phyloP scores from a whole-genome alignment of 1,140 invertebrate genomes.

The Tetragnatha versicolor region DNA sequence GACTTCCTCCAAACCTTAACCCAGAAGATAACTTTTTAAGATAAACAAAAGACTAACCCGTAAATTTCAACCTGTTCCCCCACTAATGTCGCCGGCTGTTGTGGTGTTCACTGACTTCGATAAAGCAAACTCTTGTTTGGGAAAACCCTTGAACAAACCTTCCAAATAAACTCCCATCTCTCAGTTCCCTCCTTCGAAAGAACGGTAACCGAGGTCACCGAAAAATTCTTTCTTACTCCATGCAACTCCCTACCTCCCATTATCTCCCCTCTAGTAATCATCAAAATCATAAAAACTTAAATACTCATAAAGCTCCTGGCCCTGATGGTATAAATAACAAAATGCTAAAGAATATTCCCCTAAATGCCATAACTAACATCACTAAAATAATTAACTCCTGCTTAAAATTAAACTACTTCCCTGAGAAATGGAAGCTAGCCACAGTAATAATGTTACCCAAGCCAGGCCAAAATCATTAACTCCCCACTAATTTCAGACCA shows the following conservation, averaged over 20 bases:
- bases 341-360: background rate
- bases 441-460: background rate
- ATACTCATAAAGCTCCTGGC: background rate
- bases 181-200: background rate
- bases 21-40: background rate
- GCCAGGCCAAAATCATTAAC: background rate
- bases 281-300: background rate
- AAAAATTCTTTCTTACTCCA: background rate
- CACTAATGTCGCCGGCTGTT: background rate
- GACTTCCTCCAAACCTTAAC: background rate
- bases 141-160: background rate
- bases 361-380: background rate
- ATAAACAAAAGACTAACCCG: background rate
- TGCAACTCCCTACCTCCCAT: background rate
- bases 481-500: background rate
- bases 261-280: background rate
- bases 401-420: background rate
- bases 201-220: background rate
- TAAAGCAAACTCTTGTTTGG: background rate
- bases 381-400: background rate
- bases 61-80: background rate
- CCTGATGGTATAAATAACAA: background rate
- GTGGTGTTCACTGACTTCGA: background rate
- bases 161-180: background rate
- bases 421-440: background rate